These are phyloP conservation scores for Ursus arctos DNA, from an alignment of 2,113 vertebrate genomes.

Conservation along the genomic window DNA sequence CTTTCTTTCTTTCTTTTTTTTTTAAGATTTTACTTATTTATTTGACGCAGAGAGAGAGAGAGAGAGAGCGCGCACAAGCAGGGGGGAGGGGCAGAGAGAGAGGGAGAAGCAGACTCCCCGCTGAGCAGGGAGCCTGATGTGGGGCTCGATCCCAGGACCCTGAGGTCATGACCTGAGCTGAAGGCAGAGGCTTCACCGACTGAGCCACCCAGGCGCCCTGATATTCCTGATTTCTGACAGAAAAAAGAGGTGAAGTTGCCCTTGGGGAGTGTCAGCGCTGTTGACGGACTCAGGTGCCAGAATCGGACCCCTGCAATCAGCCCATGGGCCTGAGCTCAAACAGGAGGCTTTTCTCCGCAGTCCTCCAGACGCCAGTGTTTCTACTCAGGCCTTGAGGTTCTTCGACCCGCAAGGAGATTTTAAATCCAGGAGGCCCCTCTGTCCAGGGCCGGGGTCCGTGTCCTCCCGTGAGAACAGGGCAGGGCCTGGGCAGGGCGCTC, in stretches of 20 bases:
- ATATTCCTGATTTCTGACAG: neutral
- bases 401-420: neutral
- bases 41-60: too few relatives aligned
- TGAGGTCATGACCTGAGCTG: neutral
- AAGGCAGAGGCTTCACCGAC: neutral
- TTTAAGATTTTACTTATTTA: too few relatives aligned
- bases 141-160: neutral
- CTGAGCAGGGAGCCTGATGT: too few relatives aligned
- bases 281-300: neutral
- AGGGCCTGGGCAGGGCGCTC: neutral
- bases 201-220: neutral
- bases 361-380: neutral
- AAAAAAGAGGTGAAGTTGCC: neutral
- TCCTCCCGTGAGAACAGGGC: neutral
- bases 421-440: neutral
- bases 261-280: neutral
- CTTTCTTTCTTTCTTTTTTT: too few relatives aligned
- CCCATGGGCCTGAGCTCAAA: neutral
- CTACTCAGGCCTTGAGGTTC: neutral
- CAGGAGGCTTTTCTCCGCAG: neutral
- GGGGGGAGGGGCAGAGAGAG: too few relatives aligned
- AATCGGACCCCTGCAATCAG: neutral
- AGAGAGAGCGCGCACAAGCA: too few relatives aligned
- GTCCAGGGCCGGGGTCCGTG: too few relatives aligned
- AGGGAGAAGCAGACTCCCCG: too few relatives aligned